A percentile compares a stretch with the other conserved stretches of the same genome.
Conservation (phyloP, 2,113 vertebrate species). For the Austrofundulus limnaeus region DNA sequence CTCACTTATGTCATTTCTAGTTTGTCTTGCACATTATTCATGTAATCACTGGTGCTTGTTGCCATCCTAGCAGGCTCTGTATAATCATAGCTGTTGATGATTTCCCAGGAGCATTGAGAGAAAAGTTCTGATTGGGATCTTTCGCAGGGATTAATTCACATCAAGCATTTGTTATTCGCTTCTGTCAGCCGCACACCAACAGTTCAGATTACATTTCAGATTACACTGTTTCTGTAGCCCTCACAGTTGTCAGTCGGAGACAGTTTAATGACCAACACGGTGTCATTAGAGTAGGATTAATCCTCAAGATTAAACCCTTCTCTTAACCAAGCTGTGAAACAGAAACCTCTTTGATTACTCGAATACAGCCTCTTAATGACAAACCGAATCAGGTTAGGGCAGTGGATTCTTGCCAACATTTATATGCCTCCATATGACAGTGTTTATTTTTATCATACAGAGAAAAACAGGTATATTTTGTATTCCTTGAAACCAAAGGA, state of each 20-base stretch:
- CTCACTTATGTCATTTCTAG: conserved; percentile 18
- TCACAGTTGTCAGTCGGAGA: not conserved
- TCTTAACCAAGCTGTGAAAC: conserved; percentile 15
- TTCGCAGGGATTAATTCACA: too few relatives aligned
- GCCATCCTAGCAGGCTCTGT: conserved; percentile 26
- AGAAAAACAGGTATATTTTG: not conserved
- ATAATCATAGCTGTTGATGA: not conserved
- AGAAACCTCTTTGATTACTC: not conserved
- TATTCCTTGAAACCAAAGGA: not conserved
- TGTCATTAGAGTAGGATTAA: conserved; percentile 6
- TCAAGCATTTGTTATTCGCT: too few relatives aligned
- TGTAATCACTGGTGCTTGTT: conserved; percentile 17
- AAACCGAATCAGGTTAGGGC: not conserved
- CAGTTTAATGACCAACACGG: too few relatives aligned
- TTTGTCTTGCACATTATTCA: conserved; percentile 19
- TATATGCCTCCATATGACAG: not conserved
- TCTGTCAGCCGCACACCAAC: too few relatives aligned
- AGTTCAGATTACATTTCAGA: too few relatives aligned
- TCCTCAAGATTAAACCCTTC: conserved; percentile 11
- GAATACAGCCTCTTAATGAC: conserved; percentile 1
- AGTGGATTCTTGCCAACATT: not conserved
- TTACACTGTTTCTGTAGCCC: too few relatives aligned
- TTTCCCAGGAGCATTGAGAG: not conserved
- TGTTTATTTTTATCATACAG: not conserved
- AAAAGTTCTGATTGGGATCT: not conserved